Evolutionary conservation across 2,113 vertebrate species (phyloP), one percentile per base, ranked within the genome.

Genomic region (Callopanchax toddi): DNA sequence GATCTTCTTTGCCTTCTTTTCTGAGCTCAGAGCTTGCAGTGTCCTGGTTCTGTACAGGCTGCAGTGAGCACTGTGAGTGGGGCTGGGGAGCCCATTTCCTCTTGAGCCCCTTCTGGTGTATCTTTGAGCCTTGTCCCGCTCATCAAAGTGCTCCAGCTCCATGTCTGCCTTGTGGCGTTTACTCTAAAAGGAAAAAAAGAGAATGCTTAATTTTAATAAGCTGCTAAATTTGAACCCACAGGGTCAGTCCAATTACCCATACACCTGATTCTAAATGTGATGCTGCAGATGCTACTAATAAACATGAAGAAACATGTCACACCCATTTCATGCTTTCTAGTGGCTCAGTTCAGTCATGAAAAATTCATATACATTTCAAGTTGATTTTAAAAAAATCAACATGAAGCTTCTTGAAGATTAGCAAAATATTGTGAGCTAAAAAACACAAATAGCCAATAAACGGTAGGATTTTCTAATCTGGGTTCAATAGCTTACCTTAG

Each of bases 61-160:
- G 92, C 97, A 99, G 87, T 99, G 97, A 59, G 97, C 97, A 25
- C 97, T 99, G 67, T 98, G 97, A n/a, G 97, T 98, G 34, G 97
- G 97, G 82, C 97, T 99, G 54, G 95, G 96, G 9, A 99, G 91
- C 39, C 97, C 96, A 1, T 97, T 98, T 22, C 94, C 95, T 69
- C 95, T 93, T 0, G 97, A 97, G 42, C 90, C 84, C 55, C 95
- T 93, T 12, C 95, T 89, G 45, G 94, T 93, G 54, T 96, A 96
- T 13, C 97, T 89, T 86, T 94, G 94, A 6, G 96, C 96, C 89
- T 97, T 97, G 81, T 99, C 97, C 74, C 97, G 92, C 89, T 96
- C 96, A 17, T 99, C 97, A 71, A 99, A 99, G 79, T 99, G 97
- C 86, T 99, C 97, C 92, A 99, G 86, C 92, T 98, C 97, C 95